Evolutionary conservation across 2,797 vertebrate genomes (phyloP).

Genomic region (Onychomys leucogaster): DNA sequence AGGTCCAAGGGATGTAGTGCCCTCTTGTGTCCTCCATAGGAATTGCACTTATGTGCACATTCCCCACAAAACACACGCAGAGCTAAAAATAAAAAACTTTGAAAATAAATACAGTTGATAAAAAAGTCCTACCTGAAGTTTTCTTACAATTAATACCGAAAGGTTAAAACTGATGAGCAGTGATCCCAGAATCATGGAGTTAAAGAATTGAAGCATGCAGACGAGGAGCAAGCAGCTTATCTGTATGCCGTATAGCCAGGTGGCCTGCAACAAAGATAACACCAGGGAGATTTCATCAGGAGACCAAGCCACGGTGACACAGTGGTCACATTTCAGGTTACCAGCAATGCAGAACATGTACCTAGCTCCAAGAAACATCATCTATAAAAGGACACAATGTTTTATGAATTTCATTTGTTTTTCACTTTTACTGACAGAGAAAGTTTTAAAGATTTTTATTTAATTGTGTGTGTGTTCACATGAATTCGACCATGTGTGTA

Average conservation of each 20-base stretch:
- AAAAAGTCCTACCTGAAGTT: conserved; percentile 91
- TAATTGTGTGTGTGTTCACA: neutral
- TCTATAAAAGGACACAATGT: neutral
- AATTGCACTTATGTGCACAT: neutral
- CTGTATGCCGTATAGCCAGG: conserved; percentile 93
- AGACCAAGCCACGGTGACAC: neutral
- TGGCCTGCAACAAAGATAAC: conserved; percentile 89
- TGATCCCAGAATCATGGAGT: conserved; percentile 97
- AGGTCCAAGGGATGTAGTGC: neutral
- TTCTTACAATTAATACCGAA: conserved; percentile 92
- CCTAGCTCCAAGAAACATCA: neutral
- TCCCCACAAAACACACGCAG: neutral
- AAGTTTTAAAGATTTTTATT: neutral
- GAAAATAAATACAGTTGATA: neutral
- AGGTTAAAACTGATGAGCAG: conserved; percentile 96
- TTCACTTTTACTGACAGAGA: neutral
- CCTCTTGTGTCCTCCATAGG: neutral
- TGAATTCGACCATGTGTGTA: too few relatives aligned
- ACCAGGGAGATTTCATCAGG: neutral
- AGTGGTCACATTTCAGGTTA: neutral
- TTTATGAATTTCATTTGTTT: neutral
- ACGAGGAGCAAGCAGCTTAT: conserved; percentile 92
- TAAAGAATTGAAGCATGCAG: conserved; percentile 97
- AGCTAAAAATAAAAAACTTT: neutral
- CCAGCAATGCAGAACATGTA: neutral